phyloP scores from a whole-genome alignment of 2,888 invertebrate species.

The Philonicus albiceps region DNA sequence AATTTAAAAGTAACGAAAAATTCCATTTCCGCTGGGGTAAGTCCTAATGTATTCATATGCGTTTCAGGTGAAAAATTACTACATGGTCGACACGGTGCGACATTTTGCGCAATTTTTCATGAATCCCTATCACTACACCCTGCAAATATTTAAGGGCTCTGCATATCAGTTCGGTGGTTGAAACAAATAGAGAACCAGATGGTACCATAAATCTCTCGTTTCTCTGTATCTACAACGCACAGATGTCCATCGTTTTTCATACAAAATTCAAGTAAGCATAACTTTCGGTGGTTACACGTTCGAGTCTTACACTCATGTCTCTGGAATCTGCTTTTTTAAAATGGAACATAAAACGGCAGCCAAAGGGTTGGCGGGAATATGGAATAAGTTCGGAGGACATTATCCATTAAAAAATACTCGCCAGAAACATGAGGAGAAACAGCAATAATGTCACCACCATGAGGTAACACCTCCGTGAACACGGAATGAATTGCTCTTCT shows the following conservation, averaged over 20 bases:
- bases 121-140: not conserved
- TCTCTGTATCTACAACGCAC: not conserved
- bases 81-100: not conserved
- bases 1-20: not conserved
- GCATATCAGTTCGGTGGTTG: constrained; percentile 11
- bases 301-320: not conserved
- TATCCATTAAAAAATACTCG: not conserved
- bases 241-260: constrained; percentile 8
- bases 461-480: not conserved
- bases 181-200: not conserved
- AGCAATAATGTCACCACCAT: not conserved
- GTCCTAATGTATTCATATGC: not conserved
- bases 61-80: not conserved
- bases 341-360: not conserved
- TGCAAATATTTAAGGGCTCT: not conserved
- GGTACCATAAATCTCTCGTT: not conserved
- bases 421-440: not conserved
- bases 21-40: not conserved
- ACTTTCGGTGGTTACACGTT: not conserved
- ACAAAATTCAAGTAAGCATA: not conserved
- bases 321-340: not conserved
- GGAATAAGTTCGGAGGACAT: not conserved
- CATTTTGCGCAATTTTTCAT: constrained; percentile 8
- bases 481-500: not conserved
- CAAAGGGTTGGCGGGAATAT: not conserved